Base-by-base conservation (phyloP, 2,113 vertebrate genomes). In the Carassius gibelio region DNA sequence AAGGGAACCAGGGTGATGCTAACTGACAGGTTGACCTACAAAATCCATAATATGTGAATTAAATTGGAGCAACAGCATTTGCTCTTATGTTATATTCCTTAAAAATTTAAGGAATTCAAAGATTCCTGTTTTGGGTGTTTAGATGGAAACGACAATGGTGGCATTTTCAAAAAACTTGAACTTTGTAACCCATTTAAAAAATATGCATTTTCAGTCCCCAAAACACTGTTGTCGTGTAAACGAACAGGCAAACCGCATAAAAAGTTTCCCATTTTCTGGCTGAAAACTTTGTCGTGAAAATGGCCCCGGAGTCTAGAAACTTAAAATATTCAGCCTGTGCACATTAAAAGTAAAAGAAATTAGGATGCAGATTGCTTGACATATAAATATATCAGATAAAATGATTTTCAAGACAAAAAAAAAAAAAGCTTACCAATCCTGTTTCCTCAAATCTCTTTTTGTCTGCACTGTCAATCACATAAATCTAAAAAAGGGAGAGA, bases 381-480 rank as follows among this genome's bases (percentile, higher is more conserved):
- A 1, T 21, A 17, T n/a, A 71, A 38, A 71, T 71, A 42, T 0
- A 52, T 26, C 36, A 38, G 36, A 69, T 69, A n/a, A 15, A 57
- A 77, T 10, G 5, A 9, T 30, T 52, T 76, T 34, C 1, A 5
- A 26, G 15, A 34, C 8, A 42, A 14, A 34, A 15, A 30, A 0
- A 0, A n/a, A 26, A 19, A n/a, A n/a, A 14, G 26, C 96, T 38
- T 38, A 38, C 36, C 36, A 38, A 38, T 38, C 36, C 96, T 0
- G 96, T 97, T 93, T 97, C 97, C 86, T 97, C 97, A 3, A 97
- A 97, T 66, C 95, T 93, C 92, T 97, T 97, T 92, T 96, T 96
- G 90, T 97, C 96, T 1, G 96, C 95, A 0, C 96, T 97, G 94
- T 97, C 97, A 86, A 97, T 96, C 36, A 97, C 96, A 82, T 97